A percentile compares a stretch with the other conserved stretches of the same genome.
Conservation (phyloP, 2,888 invertebrate species). For the Bugula neritina region DNA sequence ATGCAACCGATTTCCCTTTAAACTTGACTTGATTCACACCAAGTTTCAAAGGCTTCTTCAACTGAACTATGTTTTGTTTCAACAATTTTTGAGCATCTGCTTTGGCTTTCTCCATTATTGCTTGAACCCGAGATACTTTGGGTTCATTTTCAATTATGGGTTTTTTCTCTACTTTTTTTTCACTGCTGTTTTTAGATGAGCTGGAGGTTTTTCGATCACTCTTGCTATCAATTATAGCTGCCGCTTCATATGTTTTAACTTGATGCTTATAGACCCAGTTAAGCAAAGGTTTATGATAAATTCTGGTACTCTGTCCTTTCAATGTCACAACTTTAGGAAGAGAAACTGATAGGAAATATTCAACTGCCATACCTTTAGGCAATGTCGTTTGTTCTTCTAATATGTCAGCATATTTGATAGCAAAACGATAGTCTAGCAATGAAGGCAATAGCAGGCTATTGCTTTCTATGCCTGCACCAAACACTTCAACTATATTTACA, state of each 20-base stretch:
- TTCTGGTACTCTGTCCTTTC: not conserved
- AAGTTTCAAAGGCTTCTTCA: not conserved
- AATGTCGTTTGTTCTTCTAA: not conserved
- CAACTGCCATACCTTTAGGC: not conserved
- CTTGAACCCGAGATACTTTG: slow-evolving; percentile 15
- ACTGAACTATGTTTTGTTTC: not conserved
- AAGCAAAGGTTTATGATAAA: slow-evolving; percentile 6
- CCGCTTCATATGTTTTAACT: not conserved
- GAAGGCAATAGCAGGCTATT: not conserved
- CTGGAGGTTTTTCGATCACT: not conserved
- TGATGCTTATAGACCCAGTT: slow-evolving; percentile 25
- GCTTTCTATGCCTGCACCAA: not conserved
- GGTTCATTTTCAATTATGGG: not conserved
- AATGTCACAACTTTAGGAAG: not conserved
- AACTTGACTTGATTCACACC: not conserved
- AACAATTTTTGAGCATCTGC: not conserved
- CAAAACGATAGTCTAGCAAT: not conserved
- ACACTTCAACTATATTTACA: not conserved
- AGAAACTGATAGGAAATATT: not conserved
- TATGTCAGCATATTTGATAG: slow-evolving; percentile 11
- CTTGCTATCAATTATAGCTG: not conserved
- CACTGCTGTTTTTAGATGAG: no score
- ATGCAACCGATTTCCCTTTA: not conserved
- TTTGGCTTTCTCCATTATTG: slow-evolving; percentile 10
- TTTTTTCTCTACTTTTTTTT: not conserved